phyloP scores from a whole-genome alignment of 2,797 vertebrate genomes.

The Chelon auratus region DNA sequence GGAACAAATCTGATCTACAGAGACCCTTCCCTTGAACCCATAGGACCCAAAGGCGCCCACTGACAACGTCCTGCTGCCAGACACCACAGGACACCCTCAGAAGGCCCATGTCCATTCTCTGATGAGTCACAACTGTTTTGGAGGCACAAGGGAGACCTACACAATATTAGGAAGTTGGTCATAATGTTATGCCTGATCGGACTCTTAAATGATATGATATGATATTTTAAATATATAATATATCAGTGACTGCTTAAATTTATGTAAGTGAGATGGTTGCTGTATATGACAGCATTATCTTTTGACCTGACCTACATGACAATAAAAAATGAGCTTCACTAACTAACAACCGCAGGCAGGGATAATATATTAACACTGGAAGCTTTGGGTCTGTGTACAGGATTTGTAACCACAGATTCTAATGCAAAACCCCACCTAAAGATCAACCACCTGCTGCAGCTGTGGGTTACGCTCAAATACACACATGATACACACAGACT shows the following conservation, averaged over 20 bases:
- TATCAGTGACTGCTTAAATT: not conserved
- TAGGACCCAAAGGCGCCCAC: no score
- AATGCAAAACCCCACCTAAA: not conserved
- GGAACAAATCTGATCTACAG: no score
- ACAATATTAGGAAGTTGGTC: no score
- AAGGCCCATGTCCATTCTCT: no score
- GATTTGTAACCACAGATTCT: conserved; percentile 5
- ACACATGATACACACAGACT: not conserved
- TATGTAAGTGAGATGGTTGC: not conserved
- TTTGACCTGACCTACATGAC: conserved; percentile 1
- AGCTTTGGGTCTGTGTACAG: not conserved
- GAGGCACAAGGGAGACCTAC: no score
- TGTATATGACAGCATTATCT: not conserved
- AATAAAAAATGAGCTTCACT: not conserved
- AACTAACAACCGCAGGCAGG: not conserved
- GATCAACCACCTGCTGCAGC: not conserved
- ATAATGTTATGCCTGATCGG: no score
- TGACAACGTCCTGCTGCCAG: no score
- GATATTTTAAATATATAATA: not conserved
- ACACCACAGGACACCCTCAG: no score
- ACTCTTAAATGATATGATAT: not conserved
- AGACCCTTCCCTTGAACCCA: no score
- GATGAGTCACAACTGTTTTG: no score
- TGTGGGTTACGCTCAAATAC: not conserved
- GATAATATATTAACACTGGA: not conserved